phyloP scores from a whole-genome alignment of 2,113 vertebrate genomes.

The Alexandromys fortis region DNA sequence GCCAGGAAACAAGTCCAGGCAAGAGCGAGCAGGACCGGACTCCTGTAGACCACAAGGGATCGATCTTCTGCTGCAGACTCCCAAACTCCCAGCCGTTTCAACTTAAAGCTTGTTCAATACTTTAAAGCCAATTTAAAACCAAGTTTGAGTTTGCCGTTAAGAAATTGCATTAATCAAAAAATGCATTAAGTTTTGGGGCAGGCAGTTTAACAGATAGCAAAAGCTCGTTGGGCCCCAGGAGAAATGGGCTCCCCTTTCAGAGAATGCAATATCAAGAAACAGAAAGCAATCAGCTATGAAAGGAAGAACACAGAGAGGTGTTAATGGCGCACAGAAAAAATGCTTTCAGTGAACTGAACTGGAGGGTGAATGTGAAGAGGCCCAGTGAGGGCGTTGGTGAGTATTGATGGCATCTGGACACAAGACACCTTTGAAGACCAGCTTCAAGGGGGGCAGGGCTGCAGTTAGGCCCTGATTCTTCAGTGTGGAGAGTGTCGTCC shows the following conservation, averaged over 20 bases:
- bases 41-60: constrained; percentile 5
- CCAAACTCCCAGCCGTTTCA: constrained; percentile 31
- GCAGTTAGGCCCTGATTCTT: background rate
- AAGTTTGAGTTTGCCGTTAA: constrained; percentile 48
- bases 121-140: constrained; percentile 63
- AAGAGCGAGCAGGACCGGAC: background rate
- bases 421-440: accelerated
- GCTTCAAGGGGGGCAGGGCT: background rate
- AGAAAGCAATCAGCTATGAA: background rate
- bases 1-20: background rate
- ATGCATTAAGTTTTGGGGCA: constrained; percentile 43
- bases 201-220: background rate
- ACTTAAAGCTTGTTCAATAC: constrained; percentile 50
- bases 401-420: background rate
- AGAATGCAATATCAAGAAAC: background rate
- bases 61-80: constrained; percentile 42
- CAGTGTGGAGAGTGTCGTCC: accelerated
- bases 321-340: background rate
- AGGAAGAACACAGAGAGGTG: background rate
- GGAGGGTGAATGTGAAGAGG: background rate
- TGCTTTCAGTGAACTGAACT: background rate
- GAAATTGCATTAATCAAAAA: constrained; percentile 62
- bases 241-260: background rate
- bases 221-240: background rate
- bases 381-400: background rate